Conservation (phyloP, 2,797 vertebrate genomes). For the Acrossocheilus fasciatus region DNA sequence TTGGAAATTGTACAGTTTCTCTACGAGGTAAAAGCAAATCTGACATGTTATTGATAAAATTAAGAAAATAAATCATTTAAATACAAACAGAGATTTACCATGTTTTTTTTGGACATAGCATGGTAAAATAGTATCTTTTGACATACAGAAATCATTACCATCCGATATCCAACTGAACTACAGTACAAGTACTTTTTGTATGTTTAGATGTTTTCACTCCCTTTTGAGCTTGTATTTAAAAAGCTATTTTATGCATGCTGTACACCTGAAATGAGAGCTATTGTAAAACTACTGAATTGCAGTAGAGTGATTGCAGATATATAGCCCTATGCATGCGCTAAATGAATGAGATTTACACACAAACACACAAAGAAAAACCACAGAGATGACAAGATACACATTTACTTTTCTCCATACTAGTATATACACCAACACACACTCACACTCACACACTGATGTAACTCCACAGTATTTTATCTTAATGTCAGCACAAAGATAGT, state of each 20-base stretch:
- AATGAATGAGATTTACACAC: not conserved
- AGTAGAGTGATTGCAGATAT: slow-evolving; percentile 2
- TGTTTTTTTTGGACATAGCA: slow-evolving; percentile 4
- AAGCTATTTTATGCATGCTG: slow-evolving; percentile 3
- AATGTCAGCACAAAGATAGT: slow-evolving; percentile 20
- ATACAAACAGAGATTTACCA: not conserved
- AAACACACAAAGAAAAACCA: slow-evolving; percentile 22
- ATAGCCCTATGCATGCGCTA: slow-evolving; percentile 45
- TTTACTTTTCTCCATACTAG: slow-evolving; percentile 28
- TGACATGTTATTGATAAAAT: not conserved
- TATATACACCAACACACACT: slow-evolving; percentile 17
- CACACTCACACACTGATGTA: not conserved
- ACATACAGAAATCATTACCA: not conserved
- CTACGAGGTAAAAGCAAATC: not conserved
- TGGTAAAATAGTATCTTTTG: not conserved
- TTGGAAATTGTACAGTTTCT: not conserved
- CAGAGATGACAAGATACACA: slow-evolving; percentile 16
- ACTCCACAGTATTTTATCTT: slow-evolving; percentile 32
- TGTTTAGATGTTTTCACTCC: not conserved
- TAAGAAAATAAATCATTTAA: not conserved
- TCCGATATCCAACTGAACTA: not conserved
- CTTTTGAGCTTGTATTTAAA: slow-evolving; percentile 3
- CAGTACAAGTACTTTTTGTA: not conserved
- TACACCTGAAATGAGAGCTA: slow-evolving; percentile 15
- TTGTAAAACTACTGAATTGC: slow-evolving; percentile 22